Base-by-base conservation (phyloP, 1,140 invertebrate species). In the Tachypleus tridentatus region DNA sequence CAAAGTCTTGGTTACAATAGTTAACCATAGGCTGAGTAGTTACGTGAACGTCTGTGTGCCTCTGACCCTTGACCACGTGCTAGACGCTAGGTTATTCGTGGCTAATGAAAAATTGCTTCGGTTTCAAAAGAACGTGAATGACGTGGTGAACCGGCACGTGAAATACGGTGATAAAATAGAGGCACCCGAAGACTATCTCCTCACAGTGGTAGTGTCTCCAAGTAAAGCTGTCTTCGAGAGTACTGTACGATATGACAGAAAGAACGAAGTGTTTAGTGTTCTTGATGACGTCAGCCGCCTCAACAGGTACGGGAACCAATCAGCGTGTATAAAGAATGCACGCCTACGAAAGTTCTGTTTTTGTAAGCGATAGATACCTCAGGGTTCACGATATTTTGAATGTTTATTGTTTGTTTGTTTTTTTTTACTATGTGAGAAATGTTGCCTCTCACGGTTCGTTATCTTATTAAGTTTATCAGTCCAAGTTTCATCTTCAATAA, bases 291-390 rank as follows among this genome's bases (percentile, higher is more conserved):
- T 91, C 48, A 90, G 88, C 72, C 80, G 89, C 49, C 79, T 90
- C n/a, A 91, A 91, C 75, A 73, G 86, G n/a, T 91, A 91, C 70
- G 86, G 86, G 4, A 82, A 83, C 64, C 87, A 91, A 74, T 89
- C 88, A 75, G 79, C 78, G 67, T 93, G 89, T 73, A 81, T 91
- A 49, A 80, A 84, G 61, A 82, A 89, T 71, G 86, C 84, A 70
- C 80, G 83, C 69, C 77, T 91, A 49, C 87, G 89, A 73, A 82
- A 82, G 61, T 83, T 81, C 74, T 84, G 82, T 62, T 75, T 64
- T 60, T 76, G 75, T 67, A 72, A 76, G 29, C 29, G 29, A 29
- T 29, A 29, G 29, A 29, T 29, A 29, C 29, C 29, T 29, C 2
- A 29, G 29, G 29, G 29, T 29, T 29, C 29, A 29, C 29, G 29